Base-by-base conservation (phyloP, 2,888 invertebrate species). In the Rhagonycha fulva region DNA sequence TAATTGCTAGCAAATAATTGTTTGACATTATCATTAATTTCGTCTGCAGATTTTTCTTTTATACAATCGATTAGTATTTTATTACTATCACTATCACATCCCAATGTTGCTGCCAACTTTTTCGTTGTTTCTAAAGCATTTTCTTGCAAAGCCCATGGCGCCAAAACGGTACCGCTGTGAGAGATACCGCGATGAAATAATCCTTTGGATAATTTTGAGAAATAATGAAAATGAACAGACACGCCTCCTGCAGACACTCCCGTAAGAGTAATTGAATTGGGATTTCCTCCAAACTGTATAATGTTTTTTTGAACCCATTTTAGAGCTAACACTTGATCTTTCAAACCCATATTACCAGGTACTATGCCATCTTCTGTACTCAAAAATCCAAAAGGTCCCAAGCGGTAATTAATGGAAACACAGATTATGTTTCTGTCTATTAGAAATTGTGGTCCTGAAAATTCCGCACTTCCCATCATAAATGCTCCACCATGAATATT, bases 231-330 rank as follows among this genome's bases (percentile, higher is more conserved):
- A 84, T 94, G 93, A 0, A 93, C 93, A 79, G 93, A 92, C 2
- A 91, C 93, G 47, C 91, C 93, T 0, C 94, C 94, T 0, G 94
- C 92, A 4, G 94, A 93, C 80, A 90, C 89, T 2, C 94, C 94
- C 0, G 91, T 85, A 1, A 94, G 83, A 0, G 93, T 92, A 23
- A 94, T 89, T 77, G 91, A 91, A 60, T 91, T 89, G 2, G 93
- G 90, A 87, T 94, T 90, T 0, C 94, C 94, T 2, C 92, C 92
- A 81, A 94, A 94, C 90, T 90, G 63, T 24, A 24, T 24, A 11
- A 66, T 66, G 24, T 66, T 24, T 4, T n/a, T 66, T 66, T 66
- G 63, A 0, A 93, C 87, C 94, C 94, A 94, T 77, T 90, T 89
- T 61, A 94, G 85, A 0, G 93, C 93, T 79, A 91, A 12, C 87